phyloP scores from a whole-genome alignment of 2,888 invertebrate genomes.

The Caradrina clavipalpis region DNA sequence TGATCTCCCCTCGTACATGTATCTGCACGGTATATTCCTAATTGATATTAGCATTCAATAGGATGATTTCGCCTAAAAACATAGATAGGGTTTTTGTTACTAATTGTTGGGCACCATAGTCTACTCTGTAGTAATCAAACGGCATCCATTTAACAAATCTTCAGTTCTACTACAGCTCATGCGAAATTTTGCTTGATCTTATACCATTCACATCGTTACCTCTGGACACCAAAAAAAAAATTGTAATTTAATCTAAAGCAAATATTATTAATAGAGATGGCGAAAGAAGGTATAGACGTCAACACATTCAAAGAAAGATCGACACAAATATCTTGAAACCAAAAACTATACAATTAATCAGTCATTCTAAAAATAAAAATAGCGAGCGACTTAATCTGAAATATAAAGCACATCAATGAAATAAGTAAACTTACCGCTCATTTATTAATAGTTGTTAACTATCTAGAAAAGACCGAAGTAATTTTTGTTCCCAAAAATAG shows the following conservation, averaged over 20 bases:
- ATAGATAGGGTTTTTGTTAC: background rate
- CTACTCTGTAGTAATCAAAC: too few relatives aligned
- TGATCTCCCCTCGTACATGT: too few relatives aligned
- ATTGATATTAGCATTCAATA: background rate
- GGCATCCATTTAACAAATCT: too few relatives aligned
- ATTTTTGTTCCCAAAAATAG: conserved; percentile 11
- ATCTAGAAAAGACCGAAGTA: background rate
- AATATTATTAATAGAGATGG: conserved; percentile 3
- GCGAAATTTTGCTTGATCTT: background rate
- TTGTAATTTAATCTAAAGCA: background rate
- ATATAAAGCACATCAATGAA: background rate
- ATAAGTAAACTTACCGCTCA: background rate
- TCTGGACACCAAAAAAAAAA: background rate
- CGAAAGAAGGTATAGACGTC: conserved; percentile 1
- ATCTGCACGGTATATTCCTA: background rate
- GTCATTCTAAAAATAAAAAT: conserved; percentile 3
- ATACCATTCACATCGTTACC: background rate
- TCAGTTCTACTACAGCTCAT: background rate
- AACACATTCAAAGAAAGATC: conserved; percentile 10
- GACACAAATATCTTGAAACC: conserved; percentile 15
- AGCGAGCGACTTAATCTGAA: background rate
- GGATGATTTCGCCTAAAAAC: background rate
- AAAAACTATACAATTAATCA: conserved; percentile 12
- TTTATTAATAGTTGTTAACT: conserved; percentile 9
- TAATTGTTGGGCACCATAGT: background rate